phyloP scores from a whole-genome alignment of 2,113 vertebrate species.

The Aphelocoma coerulescens region DNA sequence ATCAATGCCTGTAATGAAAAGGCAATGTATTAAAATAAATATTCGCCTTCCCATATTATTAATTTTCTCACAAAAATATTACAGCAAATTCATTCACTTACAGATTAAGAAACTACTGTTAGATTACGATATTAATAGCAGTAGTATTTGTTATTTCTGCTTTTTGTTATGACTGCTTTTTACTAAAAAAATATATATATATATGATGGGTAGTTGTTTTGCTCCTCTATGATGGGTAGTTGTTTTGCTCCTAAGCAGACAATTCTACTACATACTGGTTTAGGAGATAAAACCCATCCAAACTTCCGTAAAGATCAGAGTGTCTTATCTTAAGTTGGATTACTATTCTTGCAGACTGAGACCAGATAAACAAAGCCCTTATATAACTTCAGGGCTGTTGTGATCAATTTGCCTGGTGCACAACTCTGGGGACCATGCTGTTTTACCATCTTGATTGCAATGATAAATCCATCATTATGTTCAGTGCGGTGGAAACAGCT shows the following conservation, averaged over 20 bases:
- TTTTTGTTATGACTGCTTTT: neutral
- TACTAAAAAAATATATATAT: neutral
- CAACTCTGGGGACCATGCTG: slow-evolving; percentile 63
- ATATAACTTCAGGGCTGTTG: slow-evolving; percentile 47
- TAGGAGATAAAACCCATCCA: slow-evolving; percentile 3
- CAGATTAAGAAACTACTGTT: neutral
- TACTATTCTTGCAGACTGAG: slow-evolving; percentile 22
- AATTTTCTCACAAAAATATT: neutral
- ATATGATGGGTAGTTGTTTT: neutral
- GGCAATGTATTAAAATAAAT: neutral
- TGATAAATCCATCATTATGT: slow-evolving; percentile 67
- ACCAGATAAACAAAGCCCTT: slow-evolving; percentile 57
- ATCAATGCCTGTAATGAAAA: neutral
- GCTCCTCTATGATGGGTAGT: neutral
- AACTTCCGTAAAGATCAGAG: slow-evolving; percentile 18
- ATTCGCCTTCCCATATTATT: neutral
- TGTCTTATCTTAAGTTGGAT: slow-evolving; percentile 5
- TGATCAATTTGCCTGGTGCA: slow-evolving; percentile 71
- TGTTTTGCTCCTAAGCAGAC: neutral
- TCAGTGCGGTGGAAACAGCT: slow-evolving; percentile 52
- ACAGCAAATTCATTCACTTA: neutral
- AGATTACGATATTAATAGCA: neutral
- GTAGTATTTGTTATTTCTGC: neutral
- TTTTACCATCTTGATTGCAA: slow-evolving; percentile 72
- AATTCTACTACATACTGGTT: neutral